Base-by-base conservation (phyloP, 2,113 vertebrate species). In the Catharus fuscescens region DNA sequence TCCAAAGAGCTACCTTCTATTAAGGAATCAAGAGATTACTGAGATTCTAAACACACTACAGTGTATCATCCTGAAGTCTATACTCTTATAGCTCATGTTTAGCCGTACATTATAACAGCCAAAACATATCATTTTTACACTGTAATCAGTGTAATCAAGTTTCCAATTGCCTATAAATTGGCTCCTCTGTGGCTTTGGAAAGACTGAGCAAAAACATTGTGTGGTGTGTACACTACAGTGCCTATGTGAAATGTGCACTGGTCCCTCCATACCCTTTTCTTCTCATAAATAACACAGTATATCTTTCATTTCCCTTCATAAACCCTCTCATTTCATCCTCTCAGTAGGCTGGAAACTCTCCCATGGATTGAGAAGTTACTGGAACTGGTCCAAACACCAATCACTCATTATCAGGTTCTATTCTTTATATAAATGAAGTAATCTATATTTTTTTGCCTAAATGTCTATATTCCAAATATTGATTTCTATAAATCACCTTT, bases 401-500 rank as follows among this genome's bases (percentile, higher is more conserved):
- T 91, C 56, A 80, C 44, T 71, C 53, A 60, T 71, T 85, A 92
- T 48, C 72, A 77, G 16, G n/a, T 80, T 88, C 57, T 60, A 28
- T 60, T 71, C 31, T 66, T 86, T 78, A 66, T 44, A 82, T 29
- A 93, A 78, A 74, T 70, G 26, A 71, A 90, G 72, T 3, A 40
- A 7, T 26, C 9, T 72, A 3, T 32, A 44, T 71, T 38, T n/a
- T 69, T 54, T 56, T 79, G 25, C 20, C 47, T 61, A 54, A 84
- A 81, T 70, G 17, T 48, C 42, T 79, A 18, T 94, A 86, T 91
- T 84, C n/a, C 38, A 72, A 76, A 94, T 85, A 85, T 7, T 53
- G 36, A 89, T 73, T 89, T 91, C 57, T 93, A 45, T 45, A 88
- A 96, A 72, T 56, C 40, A 91, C 5, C 4, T 88, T 91, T 91